Percentiles rank a stretch among this genome's conserved stretches.
Evolutionary conservation across 2,888 invertebrate genomes (phyloP).

Genomic region (Cordilura impudica): DNA sequence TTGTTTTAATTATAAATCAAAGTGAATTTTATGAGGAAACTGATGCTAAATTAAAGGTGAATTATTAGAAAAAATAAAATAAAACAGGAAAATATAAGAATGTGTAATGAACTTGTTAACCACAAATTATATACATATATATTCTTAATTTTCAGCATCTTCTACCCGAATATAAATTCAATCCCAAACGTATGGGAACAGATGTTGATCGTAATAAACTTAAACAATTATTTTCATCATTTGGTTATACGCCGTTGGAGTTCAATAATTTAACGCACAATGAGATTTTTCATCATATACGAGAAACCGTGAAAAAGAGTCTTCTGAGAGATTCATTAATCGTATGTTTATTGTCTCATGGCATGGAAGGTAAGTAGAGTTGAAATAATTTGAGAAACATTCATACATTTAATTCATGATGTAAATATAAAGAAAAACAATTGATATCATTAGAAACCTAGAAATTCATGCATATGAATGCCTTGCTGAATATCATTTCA

Average conservation of each 20-base stretch:
- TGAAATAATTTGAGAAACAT: not conserved
- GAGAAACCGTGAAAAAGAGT: constrained; percentile 69
- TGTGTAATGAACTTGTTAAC: too few relatives aligned
- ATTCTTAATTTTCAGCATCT: constrained; percentile 63
- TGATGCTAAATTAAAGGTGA: constrained; percentile 68
- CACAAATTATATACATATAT: too few relatives aligned
- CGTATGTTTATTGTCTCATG: constrained; percentile 76
- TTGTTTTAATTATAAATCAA: constrained; percentile 75
- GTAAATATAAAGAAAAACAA: not conserved
- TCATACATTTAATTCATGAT: not conserved
- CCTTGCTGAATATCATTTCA: too few relatives aligned
- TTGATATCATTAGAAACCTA: too few relatives aligned
- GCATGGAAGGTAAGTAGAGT: constrained; percentile 69
- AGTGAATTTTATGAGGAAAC: constrained; percentile 68
- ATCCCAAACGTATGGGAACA: constrained; percentile 70
- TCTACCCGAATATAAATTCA: constrained; percentile 65
- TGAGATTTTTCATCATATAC: constrained; percentile 68
- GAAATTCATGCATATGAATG: too few relatives aligned
- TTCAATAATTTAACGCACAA: constrained; percentile 70
- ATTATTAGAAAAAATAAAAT: not conserved
- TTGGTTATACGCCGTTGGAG: constrained; percentile 70
- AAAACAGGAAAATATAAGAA: too few relatives aligned
- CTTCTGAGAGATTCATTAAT: constrained; percentile 72
- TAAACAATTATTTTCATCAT: constrained; percentile 67
- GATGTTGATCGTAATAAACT: constrained; percentile 70